phyloP scores from a whole-genome alignment of 2,797 vertebrate species.

The Hypotaenidia philippensis region DNA sequence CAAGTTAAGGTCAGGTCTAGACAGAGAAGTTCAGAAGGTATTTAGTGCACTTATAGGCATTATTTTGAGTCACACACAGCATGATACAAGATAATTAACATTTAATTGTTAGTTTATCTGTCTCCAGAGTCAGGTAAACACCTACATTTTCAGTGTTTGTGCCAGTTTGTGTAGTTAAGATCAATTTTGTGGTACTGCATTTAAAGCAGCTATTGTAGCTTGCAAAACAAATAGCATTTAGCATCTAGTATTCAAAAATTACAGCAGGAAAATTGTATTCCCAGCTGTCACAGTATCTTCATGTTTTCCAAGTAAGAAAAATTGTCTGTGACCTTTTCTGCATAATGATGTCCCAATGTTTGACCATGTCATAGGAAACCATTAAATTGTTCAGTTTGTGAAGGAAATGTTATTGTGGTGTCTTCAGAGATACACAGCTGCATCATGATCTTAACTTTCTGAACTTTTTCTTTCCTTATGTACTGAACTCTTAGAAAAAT shows the following conservation, averaged over 20 bases:
- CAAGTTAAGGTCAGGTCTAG: not conserved
- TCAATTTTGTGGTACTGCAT: not conserved
- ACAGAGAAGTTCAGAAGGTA: not conserved
- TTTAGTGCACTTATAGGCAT: not conserved
- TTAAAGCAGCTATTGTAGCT: not conserved
- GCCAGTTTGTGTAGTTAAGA: not conserved
- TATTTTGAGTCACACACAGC: not conserved
- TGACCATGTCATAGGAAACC: constrained; percentile 20
- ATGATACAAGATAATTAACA: not conserved
- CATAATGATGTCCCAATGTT: constrained; percentile 19
- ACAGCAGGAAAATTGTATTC: not conserved
- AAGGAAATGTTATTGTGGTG: constrained; percentile 40
- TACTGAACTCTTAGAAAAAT: constrained; percentile 1
- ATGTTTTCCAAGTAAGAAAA: constrained; percentile 42
- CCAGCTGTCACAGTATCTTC: not conserved
- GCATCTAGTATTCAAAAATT: not conserved
- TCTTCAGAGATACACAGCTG: constrained; percentile 13
- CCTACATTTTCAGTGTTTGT: not conserved
- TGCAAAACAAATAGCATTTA: constrained; percentile 15
- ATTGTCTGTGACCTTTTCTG: not conserved
- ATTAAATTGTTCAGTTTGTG: constrained; percentile 40
- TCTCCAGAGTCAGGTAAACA: constrained; percentile 22
- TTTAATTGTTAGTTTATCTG: constrained; percentile 27
- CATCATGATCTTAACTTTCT: constrained; percentile 12
- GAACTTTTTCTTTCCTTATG: constrained; percentile 17